Percentiles rank a stretch among this genome's conserved stretches.
Evolutionary conservation across 2,888 invertebrate genomes (phyloP).

Genomic region (Electrophaes corylata): DNA sequence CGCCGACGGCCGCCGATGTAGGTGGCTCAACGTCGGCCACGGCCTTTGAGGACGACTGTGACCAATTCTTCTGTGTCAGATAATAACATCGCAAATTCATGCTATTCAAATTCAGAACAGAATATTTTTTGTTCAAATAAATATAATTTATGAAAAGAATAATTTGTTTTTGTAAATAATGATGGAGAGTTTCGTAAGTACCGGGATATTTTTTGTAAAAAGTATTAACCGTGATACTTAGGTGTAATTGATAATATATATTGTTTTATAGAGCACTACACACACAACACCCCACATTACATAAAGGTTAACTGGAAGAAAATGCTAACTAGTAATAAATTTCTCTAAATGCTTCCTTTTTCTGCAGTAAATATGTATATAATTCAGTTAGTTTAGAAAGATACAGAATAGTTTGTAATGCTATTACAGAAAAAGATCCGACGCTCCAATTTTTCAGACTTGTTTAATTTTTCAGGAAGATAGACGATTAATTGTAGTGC

Average conservation of each 20-base stretch:
- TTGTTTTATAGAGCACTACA: no score
- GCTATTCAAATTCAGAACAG: slow-evolving; percentile 46
- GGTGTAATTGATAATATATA: no score
- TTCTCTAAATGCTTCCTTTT: no score
- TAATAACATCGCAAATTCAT: slow-evolving; percentile 72
- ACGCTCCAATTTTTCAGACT: neutral
- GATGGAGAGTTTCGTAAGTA: slow-evolving; percentile 18
- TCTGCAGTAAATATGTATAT: no score
- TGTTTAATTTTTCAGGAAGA: slow-evolving; percentile 7
- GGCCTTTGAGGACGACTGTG: slow-evolving; percentile 70
- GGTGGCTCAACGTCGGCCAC: slow-evolving; percentile 54
- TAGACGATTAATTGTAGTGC: slow-evolving; percentile 42
- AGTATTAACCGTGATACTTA: neutral
- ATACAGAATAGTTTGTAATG: neutral
- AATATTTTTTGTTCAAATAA: slow-evolving; percentile 44
- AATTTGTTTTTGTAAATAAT: slow-evolving; percentile 27
- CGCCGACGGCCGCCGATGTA: slow-evolving; percentile 69
- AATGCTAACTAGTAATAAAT: no score
- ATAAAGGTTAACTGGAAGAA: no score
- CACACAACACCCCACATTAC: no score
- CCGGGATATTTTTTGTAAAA: neutral
- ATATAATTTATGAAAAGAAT: slow-evolving; percentile 36
- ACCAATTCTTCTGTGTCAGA: slow-evolving; percentile 70
- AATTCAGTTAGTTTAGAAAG: neutral
- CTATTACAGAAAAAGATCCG: neutral